These are phyloP conservation scores for Chloroclysta siterata DNA, from an alignment of 2,888 invertebrate genomes.

Conservation along the genomic window DNA sequence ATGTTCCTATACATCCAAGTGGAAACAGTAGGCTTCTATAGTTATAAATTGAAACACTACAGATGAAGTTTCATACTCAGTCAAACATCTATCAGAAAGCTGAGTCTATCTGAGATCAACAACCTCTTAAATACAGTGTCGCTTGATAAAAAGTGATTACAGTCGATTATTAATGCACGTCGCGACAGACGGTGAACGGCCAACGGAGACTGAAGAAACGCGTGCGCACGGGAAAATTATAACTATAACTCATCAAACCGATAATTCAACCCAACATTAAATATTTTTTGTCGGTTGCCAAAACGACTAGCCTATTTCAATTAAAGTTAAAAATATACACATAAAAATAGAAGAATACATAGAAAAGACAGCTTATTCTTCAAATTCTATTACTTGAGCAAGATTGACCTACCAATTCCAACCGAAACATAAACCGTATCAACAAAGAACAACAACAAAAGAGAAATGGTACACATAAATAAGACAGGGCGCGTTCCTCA, in stretches of 20 bases:
- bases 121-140: constrained; percentile 72
- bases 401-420: neutral
- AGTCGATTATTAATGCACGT: constrained; percentile 80
- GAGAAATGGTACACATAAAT: constrained; percentile 33
- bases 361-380: too few species aligned
- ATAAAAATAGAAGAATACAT: too few species aligned
- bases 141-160: constrained; percentile 70
- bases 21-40: neutral
- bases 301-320: neutral
- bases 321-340: too few species aligned
- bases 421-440: neutral
- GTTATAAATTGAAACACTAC: neutral
- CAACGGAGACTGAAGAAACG: constrained; percentile 34
- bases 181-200: constrained; percentile 67
- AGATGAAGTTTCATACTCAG: neutral
- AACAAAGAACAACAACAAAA: constrained; percentile 23
- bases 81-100: constrained; percentile 14
- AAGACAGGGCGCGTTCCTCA: constrained; percentile 32
- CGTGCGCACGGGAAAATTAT: constrained; percentile 22
- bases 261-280: neutral
- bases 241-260: constrained; percentile 5
- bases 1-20: constrained; percentile 2
- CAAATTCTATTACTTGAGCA: too few species aligned
- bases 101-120: constrained; percentile 56
- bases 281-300: neutral